Evolutionary conservation across 1,140 invertebrate species (phyloP), one percentile per base, ranked within the genome.

Genomic region (Pteromalus puparum): DNA sequence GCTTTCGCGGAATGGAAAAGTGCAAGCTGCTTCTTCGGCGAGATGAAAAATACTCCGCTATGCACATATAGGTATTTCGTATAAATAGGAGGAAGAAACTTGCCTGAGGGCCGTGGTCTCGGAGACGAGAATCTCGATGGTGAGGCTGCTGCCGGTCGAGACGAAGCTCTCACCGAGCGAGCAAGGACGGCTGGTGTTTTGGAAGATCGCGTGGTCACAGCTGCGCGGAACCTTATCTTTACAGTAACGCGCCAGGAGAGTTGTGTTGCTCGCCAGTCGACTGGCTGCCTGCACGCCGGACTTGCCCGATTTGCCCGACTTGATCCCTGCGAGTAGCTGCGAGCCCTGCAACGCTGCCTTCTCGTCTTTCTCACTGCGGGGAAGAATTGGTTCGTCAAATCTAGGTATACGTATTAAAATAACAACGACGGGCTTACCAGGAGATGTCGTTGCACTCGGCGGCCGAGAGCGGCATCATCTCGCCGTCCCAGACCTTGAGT

Each of bases 21-120:
- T 74, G 73, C 26, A n/a, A n/a, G n/a, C n/a, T n/a, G 2, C 46
- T 48, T 48, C 46, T 48, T 10, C 48, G 48, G 48, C 48, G 53
- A 61, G 21, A 61, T 61, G 53, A 53, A 53, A 53, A 53, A 53
- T 61, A 61, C 53, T 6, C 21, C 18, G 5, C 9, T 46, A n/a
- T n/a, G n/a, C n/a, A n/a, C n/a, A n/a, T n/a, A n/a, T n/a, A n/a
- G n/a, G n/a, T n/a, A n/a, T n/a, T n/a, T n/a, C n/a, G 5, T 5
- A 18, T 53, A 53, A 18, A 15, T 18, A 18, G 48, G 18, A 18
- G 48, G 18, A 53, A 53, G 13, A 46, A 13, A 93, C 94, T 94
- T 92, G 95, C 96, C 95, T 96, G 24, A 98, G 94, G 34, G 96
- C 96, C 0, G 97, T 97, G n/a, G 97, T 96, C 90, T 97, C 96